phyloP scores from a whole-genome alignment of 2,888 invertebrate species.

The Artemia sinica region DNA sequence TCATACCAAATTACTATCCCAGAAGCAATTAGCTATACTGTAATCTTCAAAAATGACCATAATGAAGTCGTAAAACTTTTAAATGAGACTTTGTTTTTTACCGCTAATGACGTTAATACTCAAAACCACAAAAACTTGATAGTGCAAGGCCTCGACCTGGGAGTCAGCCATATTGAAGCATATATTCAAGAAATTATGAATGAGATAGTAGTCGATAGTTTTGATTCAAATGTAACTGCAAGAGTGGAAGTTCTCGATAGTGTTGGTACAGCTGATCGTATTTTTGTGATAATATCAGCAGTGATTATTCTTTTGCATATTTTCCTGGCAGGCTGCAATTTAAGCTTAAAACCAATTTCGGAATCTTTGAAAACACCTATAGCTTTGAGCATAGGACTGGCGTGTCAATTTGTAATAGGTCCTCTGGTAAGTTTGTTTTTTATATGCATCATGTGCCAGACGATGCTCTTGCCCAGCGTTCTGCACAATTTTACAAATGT shows the following conservation, averaged over 20 bases:
- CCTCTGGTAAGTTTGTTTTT: neutral
- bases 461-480: no score
- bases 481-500: no score
- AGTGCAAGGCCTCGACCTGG: neutral
- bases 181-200: neutral
- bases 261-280: neutral
- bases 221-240: neutral
- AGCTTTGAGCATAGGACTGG: neutral
- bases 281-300: conserved; percentile 3
- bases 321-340: conserved; percentile 6
- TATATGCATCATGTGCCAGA: no score
- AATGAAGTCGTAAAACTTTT: neutral
- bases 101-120: neutral
- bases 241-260: neutral
- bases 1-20: neutral
- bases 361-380: neutral
- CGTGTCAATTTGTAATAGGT: neutral
- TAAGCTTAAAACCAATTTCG: neutral
- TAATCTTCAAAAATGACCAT: conserved; percentile 3
- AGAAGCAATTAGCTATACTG: neutral
- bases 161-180: neutral
- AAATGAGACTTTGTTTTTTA: neutral
- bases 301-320: conserved; percentile 8
- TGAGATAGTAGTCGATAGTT: neutral
- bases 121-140: neutral